Evolutionary conservation across 2,888 invertebrate genomes (phyloP), one percentile per base, ranked within the genome.

Genomic region (Gibbula magus): DNA sequence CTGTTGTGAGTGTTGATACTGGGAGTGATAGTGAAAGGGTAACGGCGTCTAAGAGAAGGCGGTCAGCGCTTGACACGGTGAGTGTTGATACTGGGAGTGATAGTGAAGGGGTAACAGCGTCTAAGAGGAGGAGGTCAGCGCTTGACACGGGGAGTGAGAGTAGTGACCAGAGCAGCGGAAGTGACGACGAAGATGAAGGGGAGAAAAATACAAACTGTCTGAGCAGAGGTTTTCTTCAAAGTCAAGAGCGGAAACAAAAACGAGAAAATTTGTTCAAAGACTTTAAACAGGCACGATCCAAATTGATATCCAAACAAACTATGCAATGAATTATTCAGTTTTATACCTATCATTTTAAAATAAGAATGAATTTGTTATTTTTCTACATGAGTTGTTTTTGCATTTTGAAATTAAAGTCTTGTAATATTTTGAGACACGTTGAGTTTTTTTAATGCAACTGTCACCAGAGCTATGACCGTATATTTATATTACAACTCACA

Each of bases 241-340:
- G 5, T 10, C 20, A 25, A 10, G 56, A 10, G 29, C 35, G 35
- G 20, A 70, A 32, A 20, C 32, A 70, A 32, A 70, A 35, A 20
- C 35, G 39, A 18, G 20, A 70, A 16, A 70, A 10, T 70, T 70
- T 70, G 39, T 70, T 70, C 20, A 70, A 39, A 35, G 39, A 70
- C 20, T 70, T 70, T n/a, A 70, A 35, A 39, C 70, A 70, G 20
- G 70, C 70, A 13, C 70, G 70, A 39, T 20, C 70, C 32, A 70
- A 70, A 70, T 70, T 35, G 18, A 20, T 35, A n/a, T 32, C 35
- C 20, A 70, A 70, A 1, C 45, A 45, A 45, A 45, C 45, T 45
- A 35, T 35, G 35, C 3, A 35, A 35, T 35, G 45, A 10, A 10
- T 5, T 13, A 45, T 45, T 8, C 35, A 35, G 35, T 35, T 35